phyloP scores from a whole-genome alignment of 1,140 invertebrate genomes.

The Drosophila fuyamai region DNA sequence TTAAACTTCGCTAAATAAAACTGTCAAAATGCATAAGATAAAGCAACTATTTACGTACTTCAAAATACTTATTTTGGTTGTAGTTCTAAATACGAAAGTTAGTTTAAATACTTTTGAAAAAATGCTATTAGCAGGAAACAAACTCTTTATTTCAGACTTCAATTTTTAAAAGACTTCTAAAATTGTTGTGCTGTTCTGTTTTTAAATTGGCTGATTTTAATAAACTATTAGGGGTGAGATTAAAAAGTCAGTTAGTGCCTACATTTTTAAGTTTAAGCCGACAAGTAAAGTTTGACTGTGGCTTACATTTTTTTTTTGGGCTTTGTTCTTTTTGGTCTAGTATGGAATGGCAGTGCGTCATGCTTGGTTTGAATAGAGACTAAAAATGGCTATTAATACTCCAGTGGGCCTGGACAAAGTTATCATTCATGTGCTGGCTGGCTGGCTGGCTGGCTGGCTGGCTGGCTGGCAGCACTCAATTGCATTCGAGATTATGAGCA shows the following conservation, averaged over 20 bases:
- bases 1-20: neutral
- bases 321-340: neutral
- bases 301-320: neutral
- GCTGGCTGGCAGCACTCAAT: conserved; percentile 42
- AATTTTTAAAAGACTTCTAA: too few species aligned
- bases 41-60: too few species aligned
- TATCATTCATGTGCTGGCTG: conserved; percentile 38
- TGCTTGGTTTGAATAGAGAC: conserved; percentile 35
- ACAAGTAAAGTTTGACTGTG: neutral
- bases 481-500: conserved; percentile 51
- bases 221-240: too few species aligned
- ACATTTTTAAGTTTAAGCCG: too few species aligned
- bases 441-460: neutral
- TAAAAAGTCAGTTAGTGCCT: too few species aligned
- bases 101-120: too few species aligned
- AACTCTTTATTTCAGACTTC: too few species aligned
- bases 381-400: conserved; percentile 48
- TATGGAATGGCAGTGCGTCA: conserved; percentile 20
- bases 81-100: too few species aligned
- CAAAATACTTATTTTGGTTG: too few species aligned
- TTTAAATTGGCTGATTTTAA: too few species aligned
- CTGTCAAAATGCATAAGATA: neutral
- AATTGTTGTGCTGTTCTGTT: too few species aligned
- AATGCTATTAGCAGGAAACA: too few species aligned
- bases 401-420: conserved; percentile 40